phyloP scores from a whole-genome alignment of 2,797 vertebrate species.

The Orientallactaga sibirica region DNA sequence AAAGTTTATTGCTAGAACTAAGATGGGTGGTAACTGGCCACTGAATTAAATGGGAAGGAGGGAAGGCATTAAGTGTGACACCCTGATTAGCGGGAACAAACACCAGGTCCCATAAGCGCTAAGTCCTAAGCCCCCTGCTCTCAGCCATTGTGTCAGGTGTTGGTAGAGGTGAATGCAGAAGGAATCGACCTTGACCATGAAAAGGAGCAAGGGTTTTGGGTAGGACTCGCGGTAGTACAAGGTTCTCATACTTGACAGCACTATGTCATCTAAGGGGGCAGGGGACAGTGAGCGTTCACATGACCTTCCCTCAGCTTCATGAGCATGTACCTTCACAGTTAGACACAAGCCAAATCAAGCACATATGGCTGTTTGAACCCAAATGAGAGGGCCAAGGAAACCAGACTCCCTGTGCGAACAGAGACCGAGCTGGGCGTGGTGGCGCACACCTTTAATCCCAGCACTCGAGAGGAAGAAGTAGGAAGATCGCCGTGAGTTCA shows the following conservation, averaged over 20 bases:
- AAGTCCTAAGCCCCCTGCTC: not conserved
- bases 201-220: not conserved
- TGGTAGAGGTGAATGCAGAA: not conserved
- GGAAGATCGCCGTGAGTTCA: too few relatives aligned
- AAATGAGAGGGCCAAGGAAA: not conserved
- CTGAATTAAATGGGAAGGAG: not conserved
- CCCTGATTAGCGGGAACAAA: not conserved
- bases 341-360: not conserved
- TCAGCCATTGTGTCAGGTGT: not conserved
- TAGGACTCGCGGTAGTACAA: not conserved
- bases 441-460: too few relatives aligned
- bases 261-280: not conserved
- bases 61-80: too few relatives aligned
- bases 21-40: not conserved
- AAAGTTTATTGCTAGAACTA: not conserved
- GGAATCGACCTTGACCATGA: too few relatives aligned
- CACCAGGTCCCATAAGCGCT: not conserved
- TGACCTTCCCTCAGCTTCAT: not conserved
- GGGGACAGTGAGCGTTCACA: accelerated
- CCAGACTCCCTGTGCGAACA: not conserved
- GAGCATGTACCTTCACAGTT: not conserved
- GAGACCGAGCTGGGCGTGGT: not conserved
- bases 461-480: too few relatives aligned
- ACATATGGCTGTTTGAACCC: not conserved
- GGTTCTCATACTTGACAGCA: not conserved